Percentiles rank a stretch among this genome's conserved stretches.
Conservation (phyloP, 2,888 invertebrate species). For the Coleophora deauratella region DNA sequence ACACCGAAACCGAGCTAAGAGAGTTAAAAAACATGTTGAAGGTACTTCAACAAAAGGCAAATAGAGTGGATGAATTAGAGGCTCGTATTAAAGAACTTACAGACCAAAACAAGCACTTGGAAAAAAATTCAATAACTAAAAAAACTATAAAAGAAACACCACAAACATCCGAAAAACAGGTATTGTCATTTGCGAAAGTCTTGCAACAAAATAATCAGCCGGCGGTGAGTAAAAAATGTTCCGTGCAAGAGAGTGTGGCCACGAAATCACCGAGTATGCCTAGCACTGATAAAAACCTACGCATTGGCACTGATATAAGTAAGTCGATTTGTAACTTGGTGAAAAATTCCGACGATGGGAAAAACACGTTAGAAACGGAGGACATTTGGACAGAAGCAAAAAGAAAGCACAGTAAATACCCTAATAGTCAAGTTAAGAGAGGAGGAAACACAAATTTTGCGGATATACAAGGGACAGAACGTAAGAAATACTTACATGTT, state of each 20-base stretch:
- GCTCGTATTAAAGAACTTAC: slow-evolving; percentile 3
- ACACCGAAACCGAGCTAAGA: slow-evolving; percentile 8
- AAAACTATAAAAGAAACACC: not conserved
- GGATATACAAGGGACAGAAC: slow-evolving; percentile 3
- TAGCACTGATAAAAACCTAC: too few species aligned
- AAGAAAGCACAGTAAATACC: slow-evolving; percentile 2
- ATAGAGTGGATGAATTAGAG: slow-evolving; percentile 14
- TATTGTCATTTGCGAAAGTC: not conserved
- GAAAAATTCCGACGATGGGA: too few species aligned
- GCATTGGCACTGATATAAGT: too few species aligned
- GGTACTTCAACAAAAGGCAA: slow-evolving; percentile 16
- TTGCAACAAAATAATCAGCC: slow-evolving; percentile 2
- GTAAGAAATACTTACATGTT: not conserved
- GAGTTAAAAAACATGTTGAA: slow-evolving; percentile 9
- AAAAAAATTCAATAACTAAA: too few species aligned
- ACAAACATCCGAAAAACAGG: not conserved
- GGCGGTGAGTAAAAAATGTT: too few species aligned
- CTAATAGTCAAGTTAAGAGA: slow-evolving; percentile 8
- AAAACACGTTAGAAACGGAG: too few species aligned
- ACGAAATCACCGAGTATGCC: too few species aligned
- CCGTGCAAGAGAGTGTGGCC: too few species aligned
- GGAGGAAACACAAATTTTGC: slow-evolving; percentile 2
- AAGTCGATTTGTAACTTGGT: too few species aligned
- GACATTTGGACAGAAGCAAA: not conserved
- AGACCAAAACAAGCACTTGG: slow-evolving; percentile 6